Base-by-base conservation (phyloP, 2,888 invertebrate genomes). In the Leptinotarsa juncta region DNA sequence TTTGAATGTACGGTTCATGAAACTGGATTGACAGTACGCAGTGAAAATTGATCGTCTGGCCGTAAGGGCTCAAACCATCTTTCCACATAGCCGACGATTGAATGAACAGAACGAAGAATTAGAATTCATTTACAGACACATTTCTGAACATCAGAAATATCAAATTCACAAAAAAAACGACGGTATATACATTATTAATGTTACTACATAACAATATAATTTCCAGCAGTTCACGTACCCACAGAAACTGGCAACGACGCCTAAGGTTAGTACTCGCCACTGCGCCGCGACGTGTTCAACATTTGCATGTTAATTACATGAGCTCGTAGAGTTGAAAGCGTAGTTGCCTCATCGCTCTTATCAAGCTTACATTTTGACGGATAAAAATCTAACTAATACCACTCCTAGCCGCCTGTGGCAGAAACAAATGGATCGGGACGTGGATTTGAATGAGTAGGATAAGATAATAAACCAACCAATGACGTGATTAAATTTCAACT, bases 221-320 rank as follows among this genome's bases (percentile, higher is more conserved):
- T n/a, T 18, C 23, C 20, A 49, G n/a, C 18, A 32, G 20, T 18
- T n/a, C 20, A 48, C 42, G 48, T 18, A 23, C 5, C n/a, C 16
- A 48, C 15, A n/a, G 49, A 66, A 48, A 20, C 16, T 66, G 66
- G 66, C 66, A 66, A 20, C 66, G 49, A 16, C 20, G 65, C 48
- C 57, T 2, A n/a, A 65, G 48, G 48, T 65, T 50, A 50, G 49
- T 49, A 18, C 71, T 67, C 71, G 74, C 65, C 69, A 55, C 57
- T 72, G 23, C 75, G 74, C 62, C 67, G 75, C 71, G 71, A 72
- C 76, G 69, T 70, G 72, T 55, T 76, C 74, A 78, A 77, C 80
- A 84, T 84, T 84, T 84, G 83, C 83, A 84, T 83, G 83, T 84
- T 84, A 83, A 84, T 84, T 83, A 82, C 81, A 75, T 78, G 77